Evolutionary conservation across 2,797 vertebrate species (phyloP).

Genomic region (Coreius guichenoti): DNA sequence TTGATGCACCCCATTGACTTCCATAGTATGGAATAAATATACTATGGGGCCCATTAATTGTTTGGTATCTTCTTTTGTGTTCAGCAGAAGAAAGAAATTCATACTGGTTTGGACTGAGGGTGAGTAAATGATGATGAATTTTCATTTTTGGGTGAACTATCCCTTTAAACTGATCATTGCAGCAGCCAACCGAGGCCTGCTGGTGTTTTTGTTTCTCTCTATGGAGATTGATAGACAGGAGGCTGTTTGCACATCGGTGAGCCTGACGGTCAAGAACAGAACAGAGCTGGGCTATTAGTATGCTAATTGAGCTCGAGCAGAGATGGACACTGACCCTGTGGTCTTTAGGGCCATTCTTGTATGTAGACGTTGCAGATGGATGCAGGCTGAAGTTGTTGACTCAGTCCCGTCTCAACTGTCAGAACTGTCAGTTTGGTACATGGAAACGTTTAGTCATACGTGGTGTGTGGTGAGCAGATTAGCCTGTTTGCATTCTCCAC

Average conservation of each 20-base stretch:
- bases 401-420: neutral
- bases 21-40: no score
- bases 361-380: neutral
- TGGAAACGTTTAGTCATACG: constrained; percentile 21
- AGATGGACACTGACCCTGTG: constrained; percentile 23
- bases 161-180: neutral
- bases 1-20: neutral
- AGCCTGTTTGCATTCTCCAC: constrained; percentile 3
- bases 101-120: neutral
- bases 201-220: neutral
- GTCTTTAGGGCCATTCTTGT: neutral
- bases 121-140: neutral
- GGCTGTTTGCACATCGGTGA: constrained; percentile 26
- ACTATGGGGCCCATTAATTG: no score
- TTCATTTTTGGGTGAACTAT: neutral
- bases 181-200: neutral
- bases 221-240: constrained; percentile 35
- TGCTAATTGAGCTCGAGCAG: constrained; percentile 40
- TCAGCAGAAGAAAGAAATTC: no score
- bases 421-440: constrained; percentile 1
- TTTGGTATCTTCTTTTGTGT: neutral
- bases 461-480: constrained; percentile 25
- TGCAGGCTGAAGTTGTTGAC: neutral
- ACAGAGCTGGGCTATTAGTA: constrained; percentile 34
- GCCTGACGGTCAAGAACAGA: constrained; percentile 6